Base-by-base conservation (phyloP, 1,140 invertebrate species). In the Hormaphis cornu region DNA sequence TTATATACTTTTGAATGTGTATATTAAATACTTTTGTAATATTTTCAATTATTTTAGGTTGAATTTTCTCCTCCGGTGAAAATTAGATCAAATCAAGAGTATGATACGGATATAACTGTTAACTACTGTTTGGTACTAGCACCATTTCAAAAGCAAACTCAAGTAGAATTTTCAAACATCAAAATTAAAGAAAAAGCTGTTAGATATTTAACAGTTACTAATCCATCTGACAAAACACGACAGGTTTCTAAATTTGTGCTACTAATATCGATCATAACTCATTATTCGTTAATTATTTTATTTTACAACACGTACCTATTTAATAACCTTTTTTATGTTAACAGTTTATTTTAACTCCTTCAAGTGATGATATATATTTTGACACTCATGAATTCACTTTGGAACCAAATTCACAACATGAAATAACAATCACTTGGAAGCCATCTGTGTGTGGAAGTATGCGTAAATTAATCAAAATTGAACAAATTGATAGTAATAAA, bases 31-130 rank as follows among this genome's bases (percentile, higher is more conserved):
- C 5, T 44, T 44, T 44, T 44, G 20, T 20, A 20, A 3, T 44
- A 10, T 58, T 37, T 58, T 58, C 12, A 48, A 35, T 33, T 14
- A 1, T 50, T 66, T 12, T 20, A 66, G 61, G 46, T 48, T 66
- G 61, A 66, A 66, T 66, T 66, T 66, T 66, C 61, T 33, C 61
- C 61, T 35, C 61, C 61, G 0, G 44, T 66, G 5, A 66, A 66
- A 33, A 30, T 48, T 48, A 66, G 50, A 58, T 58, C 54, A 24
- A 40, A 46, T 7, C 42, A 48, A 4, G 12, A 48, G 33, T 18
- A 48, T 50, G 59, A 63, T 3, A 30, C 1, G 3, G 35, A 48
- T 33, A 30, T 26, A 16, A n/a, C 24, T 20, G 9, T 33, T 14
- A 33, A 30, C 1, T 48, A 66, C 50, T 33, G 16, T 48, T 22